Evolutionary conservation across 2,113 vertebrate species (phyloP).

Genomic region (Osmerus mordax): DNA sequence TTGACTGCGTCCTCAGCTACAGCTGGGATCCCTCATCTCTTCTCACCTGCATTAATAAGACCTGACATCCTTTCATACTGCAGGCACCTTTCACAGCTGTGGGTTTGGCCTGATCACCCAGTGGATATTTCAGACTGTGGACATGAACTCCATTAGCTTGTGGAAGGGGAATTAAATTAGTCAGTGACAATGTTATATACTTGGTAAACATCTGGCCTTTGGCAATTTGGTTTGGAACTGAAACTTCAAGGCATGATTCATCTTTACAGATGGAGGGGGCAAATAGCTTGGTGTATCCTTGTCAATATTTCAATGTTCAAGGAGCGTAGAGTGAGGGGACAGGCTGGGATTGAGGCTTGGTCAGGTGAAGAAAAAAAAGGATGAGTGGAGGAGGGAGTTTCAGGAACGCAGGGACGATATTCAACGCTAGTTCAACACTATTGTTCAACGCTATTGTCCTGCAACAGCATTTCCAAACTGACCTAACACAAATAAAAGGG

Average conservation of each 20-base stretch:
- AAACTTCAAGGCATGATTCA: too few species aligned
- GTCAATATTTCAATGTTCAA: background rate
- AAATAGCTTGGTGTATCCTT: background rate
- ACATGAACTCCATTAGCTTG: background rate
- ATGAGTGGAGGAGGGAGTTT: background rate
- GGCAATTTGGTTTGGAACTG: too few species aligned
- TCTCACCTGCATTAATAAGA: conserved; percentile 39
- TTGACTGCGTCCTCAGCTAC: conserved; percentile 25
- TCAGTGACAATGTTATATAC: too few species aligned
- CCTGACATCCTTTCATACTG: conserved; percentile 16
- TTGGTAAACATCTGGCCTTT: too few species aligned
- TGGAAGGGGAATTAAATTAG: background rate
- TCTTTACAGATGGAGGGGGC: too few species aligned
- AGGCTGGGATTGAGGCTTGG: background rate
- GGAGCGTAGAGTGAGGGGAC: background rate
- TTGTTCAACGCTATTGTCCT: too few species aligned
- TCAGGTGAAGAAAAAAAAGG: background rate
- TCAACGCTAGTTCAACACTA: too few species aligned
- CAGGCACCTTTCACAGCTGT: conserved; percentile 9
- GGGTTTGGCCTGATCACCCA: background rate
- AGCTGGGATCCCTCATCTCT: conserved; percentile 37
- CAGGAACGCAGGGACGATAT: too few species aligned
- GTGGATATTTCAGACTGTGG: background rate
- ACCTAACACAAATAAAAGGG: too few species aligned
- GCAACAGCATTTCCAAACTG: too few species aligned